phyloP scores from a whole-genome alignment of 2,888 invertebrate genomes.

The Phengaris arion region DNA sequence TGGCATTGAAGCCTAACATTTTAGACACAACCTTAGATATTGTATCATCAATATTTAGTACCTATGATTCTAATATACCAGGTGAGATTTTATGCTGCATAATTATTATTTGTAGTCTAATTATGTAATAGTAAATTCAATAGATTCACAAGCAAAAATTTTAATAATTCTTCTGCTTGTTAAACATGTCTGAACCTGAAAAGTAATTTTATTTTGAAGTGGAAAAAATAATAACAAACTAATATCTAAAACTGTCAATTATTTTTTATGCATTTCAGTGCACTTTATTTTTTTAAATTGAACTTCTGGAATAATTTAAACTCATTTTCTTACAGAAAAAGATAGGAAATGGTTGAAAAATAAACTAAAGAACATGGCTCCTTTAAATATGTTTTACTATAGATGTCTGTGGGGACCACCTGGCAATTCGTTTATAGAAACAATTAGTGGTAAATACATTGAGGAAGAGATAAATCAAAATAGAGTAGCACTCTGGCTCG shows the following conservation, averaged over 20 bases:
- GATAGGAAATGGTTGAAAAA: constrained; percentile 63
- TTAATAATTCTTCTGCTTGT: too few relatives aligned
- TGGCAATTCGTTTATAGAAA: constrained; percentile 55
- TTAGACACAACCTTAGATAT: constrained; percentile 55
- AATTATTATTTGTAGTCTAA: background rate
- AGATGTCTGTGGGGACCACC: constrained; percentile 60
- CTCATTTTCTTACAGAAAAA: constrained; percentile 49
- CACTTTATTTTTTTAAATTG: background rate
- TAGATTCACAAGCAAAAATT: too few relatives aligned
- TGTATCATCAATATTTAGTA: constrained; percentile 52
- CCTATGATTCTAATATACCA: constrained; percentile 53
- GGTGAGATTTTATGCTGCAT: constrained; percentile 45
- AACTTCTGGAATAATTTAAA: background rate
- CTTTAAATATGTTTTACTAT: constrained; percentile 67
- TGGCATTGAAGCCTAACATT: constrained; percentile 47
- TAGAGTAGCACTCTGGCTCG: constrained; percentile 51
- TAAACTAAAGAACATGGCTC: constrained; percentile 56
- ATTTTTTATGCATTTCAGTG: too few relatives aligned
- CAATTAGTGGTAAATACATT: constrained; percentile 50
- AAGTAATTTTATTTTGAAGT: too few relatives aligned
- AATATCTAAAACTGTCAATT: too few relatives aligned
- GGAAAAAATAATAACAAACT: too few relatives aligned
- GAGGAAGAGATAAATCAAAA: constrained; percentile 46
- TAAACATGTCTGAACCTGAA: too few relatives aligned
- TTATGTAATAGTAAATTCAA: too few relatives aligned